phyloP scores from a whole-genome alignment of 2,888 invertebrate genomes.

The Cancer borealis region DNA sequence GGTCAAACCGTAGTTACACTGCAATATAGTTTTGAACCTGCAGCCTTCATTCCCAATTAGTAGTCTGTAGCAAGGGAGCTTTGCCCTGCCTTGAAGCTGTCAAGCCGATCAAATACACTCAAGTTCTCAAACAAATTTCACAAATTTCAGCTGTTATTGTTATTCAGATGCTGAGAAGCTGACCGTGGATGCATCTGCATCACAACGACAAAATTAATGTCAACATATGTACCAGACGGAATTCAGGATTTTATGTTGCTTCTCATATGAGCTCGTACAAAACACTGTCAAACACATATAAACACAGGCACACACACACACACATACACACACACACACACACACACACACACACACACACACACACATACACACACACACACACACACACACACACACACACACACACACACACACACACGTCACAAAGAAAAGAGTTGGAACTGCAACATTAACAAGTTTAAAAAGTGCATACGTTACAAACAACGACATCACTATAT shows the following conservation, averaged over 20 bases:
- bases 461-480: neutral
- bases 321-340: too few relatives aligned
- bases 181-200: too few relatives aligned
- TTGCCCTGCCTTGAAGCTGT: neutral
- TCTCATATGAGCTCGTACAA: neutral
- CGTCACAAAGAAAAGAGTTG: neutral
- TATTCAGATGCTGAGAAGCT: neutral
- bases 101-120: neutral
- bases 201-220: neutral
- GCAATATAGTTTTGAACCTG: neutral
- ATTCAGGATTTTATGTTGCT: too few relatives aligned
- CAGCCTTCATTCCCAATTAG: neutral
- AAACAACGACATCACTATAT: neutral
- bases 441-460: neutral
- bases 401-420: neutral
- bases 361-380: constrained; percentile 29
- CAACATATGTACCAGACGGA: neutral
- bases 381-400: neutral
- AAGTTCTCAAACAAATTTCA: neutral
- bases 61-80: too few relatives aligned
- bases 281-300: neutral
- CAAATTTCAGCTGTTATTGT: neutral
- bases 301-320: too few relatives aligned
- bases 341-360: constrained; percentile 36
- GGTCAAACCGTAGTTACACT: neutral